Evolutionary conservation across 2,113 vertebrate species (phyloP), one percentile per base, ranked within the genome.

Genomic region (Lamprotornis superbus): DNA sequence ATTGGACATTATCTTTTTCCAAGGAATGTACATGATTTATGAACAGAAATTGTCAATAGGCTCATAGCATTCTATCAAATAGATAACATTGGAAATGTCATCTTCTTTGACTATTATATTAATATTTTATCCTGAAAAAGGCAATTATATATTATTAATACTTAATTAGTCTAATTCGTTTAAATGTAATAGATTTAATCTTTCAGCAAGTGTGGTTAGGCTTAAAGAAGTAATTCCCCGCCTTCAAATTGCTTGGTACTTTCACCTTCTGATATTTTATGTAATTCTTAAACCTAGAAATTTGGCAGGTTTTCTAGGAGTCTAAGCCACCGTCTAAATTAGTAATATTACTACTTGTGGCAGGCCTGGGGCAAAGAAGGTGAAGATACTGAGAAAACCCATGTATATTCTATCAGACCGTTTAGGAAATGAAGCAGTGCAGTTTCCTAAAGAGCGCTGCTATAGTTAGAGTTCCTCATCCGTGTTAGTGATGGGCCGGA

Each of bases 111-210:
- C 16, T 31, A 35, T 57, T 73, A 56, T 59, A 70, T 37, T 79
- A 75, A 52, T 79, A 65, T 69, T 90, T 93, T 80, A 86, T 69
- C 37, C 33, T 50, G 42, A 31, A 46, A 22, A 57, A 15, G 22
- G n/a, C 67, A 86, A 84, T 93, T 57, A 61, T 47, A 59, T 55
- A 35, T 87, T 55, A 83, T 69, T 89, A 89, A 89, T 87, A 83
- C 24, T 87, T 87, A 56, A 55, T 61, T 23, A 49, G 23, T 67
- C 88, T 74, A n/a, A 70, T 65, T 89, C 27, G 1, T 81, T 87
- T 44, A 70, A 92, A 83, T 15, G 10, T 64, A 76, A 76, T 35
- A 52, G 35, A 42, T 84, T 67, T 69, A 76, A 73, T 88, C 15
- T 33, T 57, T 80, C 55, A 83, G 19, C n/a, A 85, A 80, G 50